A percentile compares a stretch with the other conserved stretches of the same genome.
phyloP scores from a whole-genome alignment of 2,888 invertebrate genomes.

The Corbicula japonica region DNA sequence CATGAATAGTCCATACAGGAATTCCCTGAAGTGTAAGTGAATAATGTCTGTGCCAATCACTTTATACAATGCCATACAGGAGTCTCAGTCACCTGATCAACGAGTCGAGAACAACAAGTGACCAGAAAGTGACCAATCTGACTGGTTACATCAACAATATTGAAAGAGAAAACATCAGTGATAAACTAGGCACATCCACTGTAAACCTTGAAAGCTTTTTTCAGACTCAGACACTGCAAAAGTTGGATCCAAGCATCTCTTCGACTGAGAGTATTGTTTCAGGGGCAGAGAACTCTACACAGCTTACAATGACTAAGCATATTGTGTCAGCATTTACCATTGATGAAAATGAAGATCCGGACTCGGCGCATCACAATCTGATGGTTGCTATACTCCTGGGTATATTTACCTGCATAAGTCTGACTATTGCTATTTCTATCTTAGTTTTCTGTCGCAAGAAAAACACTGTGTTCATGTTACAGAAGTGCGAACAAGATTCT shows the following conservation, averaged over 20 bases:
- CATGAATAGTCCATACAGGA: too few species aligned
- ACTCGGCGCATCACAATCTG: conserved; percentile 38
- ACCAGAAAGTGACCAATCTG: too few species aligned
- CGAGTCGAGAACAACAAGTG: too few species aligned
- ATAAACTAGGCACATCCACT: background rate
- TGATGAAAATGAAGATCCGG: background rate
- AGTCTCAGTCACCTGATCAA: too few species aligned
- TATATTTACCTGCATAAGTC: conserved; percentile 82
- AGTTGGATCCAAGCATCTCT: conserved; percentile 12
- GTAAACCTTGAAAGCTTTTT: conserved; percentile 3
- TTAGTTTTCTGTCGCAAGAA: conserved; percentile 84
- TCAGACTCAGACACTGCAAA: background rate
- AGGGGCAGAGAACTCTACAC: conserved; percentile 18
- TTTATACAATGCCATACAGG: too few species aligned
- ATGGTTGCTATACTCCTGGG: conserved; percentile 65
- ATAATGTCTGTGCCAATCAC: too few species aligned
- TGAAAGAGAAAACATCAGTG: too few species aligned
- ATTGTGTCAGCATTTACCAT: conserved; percentile 48
- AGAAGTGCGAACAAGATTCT: conserved; percentile 79
- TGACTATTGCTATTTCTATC: conserved; percentile 79
- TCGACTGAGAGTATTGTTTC: conserved; percentile 18
- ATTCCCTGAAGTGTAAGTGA: too few species aligned
- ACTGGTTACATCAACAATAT: too few species aligned
- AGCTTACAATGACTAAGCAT: conserved; percentile 36
- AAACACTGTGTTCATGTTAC: conserved; percentile 83